phyloP scores from a whole-genome alignment of 2,113 vertebrate genomes.

The Calypte anna region DNA sequence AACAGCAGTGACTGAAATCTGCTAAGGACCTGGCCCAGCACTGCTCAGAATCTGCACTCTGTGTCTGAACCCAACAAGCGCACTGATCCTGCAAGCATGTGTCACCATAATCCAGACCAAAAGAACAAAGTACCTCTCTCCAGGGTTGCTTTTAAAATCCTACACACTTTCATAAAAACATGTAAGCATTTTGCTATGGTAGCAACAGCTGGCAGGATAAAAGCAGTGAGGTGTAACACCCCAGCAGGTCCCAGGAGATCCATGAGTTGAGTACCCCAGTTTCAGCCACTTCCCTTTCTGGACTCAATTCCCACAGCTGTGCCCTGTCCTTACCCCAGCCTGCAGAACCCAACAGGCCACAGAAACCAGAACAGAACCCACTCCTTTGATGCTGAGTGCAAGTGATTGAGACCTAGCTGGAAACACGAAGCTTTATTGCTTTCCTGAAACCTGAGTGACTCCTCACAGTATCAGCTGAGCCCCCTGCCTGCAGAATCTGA shows the following conservation, averaged over 20 bases:
- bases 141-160: neutral
- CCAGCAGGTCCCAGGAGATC: neutral
- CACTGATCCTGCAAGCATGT: neutral
- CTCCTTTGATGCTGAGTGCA: neutral
- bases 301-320: neutral
- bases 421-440: accelerated
- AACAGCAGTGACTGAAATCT: neutral
- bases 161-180: neutral
- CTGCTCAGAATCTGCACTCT: neutral
- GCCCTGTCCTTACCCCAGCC: neutral
- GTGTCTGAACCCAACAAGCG: neutral
- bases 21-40: neutral
- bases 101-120: neutral
- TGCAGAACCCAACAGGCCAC: neutral
- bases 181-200: neutral
- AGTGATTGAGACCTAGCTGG: accelerated
- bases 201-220: neutral
- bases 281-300: neutral
- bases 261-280: accelerated
- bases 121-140: neutral
- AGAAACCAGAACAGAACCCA: neutral
- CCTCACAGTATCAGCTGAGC: neutral
- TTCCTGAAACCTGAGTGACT: neutral
- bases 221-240: neutral
- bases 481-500: neutral